phyloP scores from a whole-genome alignment of 2,888 invertebrate genomes.

The Cephus rjabovi region DNA sequence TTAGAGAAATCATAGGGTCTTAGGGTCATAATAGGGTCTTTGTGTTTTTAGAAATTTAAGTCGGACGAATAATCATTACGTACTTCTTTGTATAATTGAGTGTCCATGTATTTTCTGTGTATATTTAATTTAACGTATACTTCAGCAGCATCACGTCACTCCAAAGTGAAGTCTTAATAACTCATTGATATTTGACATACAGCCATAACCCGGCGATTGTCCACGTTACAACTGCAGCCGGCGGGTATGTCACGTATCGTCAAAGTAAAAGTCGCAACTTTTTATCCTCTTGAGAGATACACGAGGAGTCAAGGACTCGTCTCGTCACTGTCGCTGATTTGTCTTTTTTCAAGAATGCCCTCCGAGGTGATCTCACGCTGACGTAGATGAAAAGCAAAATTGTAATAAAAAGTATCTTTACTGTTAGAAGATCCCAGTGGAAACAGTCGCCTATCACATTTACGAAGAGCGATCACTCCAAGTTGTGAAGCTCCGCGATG shows the following conservation, averaged over 20 bases:
- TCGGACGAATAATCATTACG: background rate
- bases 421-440: background rate
- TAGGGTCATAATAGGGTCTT: background rate
- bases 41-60: background rate
- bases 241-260: background rate
- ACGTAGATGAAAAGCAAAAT: slow-evolving; percentile 2
- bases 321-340: background rate
- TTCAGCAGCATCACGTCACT: background rate
- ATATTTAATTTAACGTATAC: background rate
- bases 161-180: background rate
- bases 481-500: background rate
- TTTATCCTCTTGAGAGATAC: background rate
- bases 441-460: background rate
- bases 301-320: background rate
- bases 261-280: background rate
- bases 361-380: background rate
- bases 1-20: no score
- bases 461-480: background rate
- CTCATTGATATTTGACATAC: background rate
- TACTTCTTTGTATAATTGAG: background rate
- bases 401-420: background rate
- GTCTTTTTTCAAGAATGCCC: background rate
- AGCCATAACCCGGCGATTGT: background rate
- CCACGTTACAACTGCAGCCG: background rate
- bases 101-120: background rate